phyloP scores from a whole-genome alignment of 2,113 vertebrate genomes.

The Thomomys bottae region DNA sequence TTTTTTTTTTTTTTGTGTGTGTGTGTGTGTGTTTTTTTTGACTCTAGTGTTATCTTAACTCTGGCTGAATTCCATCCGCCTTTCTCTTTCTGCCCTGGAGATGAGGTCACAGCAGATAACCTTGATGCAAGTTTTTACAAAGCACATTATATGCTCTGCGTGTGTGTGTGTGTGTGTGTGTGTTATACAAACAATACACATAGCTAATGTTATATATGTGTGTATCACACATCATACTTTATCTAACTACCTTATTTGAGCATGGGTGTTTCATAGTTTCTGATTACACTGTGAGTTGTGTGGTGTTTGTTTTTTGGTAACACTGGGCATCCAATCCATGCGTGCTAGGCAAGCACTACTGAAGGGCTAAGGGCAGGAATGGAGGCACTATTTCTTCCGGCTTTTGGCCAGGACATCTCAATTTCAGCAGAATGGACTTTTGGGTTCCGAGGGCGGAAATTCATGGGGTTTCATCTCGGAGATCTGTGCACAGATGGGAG shows the following conservation, averaged over 20 bases:
- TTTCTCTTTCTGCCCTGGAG: conserved; percentile 50
- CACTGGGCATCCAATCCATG: neutral
- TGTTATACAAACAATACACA: too few relatives aligned
- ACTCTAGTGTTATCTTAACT: conserved; percentile 71
- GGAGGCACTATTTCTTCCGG: neutral
- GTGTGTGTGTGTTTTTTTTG: too few relatives aligned
- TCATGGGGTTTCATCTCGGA: neutral
- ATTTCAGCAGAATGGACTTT: conserved; percentile 9
- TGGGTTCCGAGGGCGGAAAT: conserved; percentile 27
- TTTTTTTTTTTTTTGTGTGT: conserved; percentile 19
- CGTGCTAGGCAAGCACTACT: too few relatives aligned
- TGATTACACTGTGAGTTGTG: conserved; percentile 13
- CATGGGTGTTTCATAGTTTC: neutral
- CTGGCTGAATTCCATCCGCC: conserved; percentile 57
- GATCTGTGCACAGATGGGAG: too few relatives aligned
- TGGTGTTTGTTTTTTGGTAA: neutral
- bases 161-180: neutral
- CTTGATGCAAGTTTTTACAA: conserved; percentile 63
- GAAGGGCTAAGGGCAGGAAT: neutral
- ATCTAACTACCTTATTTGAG: neutral
- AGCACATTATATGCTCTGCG: neutral
- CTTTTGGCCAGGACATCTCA: neutral
- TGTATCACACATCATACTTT: neutral
- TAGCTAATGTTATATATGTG: neutral
- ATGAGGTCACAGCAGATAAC: conserved; percentile 65